Evolutionary conservation across 1,140 invertebrate species (phyloP).

Genomic region (Drosophila punjabiensis): DNA sequence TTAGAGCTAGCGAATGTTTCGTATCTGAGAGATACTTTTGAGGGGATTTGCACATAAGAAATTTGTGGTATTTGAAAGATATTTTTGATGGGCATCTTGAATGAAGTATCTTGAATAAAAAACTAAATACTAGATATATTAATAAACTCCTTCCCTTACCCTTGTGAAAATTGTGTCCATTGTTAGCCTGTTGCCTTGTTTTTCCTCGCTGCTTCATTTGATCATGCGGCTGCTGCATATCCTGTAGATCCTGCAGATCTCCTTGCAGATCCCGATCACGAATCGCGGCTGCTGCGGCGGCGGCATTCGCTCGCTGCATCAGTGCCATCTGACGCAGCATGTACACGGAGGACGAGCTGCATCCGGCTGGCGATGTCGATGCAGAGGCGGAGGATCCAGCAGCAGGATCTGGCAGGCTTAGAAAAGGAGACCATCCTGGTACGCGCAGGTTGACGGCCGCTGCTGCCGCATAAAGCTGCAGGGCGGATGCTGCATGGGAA

Average conservation of each 20-base stretch:
- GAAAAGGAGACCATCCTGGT: slow-evolving; percentile 60
- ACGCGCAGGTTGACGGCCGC: slow-evolving; percentile 55
- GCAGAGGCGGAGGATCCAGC: background rate
- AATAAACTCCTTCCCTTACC: background rate
- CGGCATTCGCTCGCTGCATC: slow-evolving; percentile 65
- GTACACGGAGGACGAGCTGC: slow-evolving; percentile 46
- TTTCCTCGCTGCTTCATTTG: background rate
- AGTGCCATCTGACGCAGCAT: slow-evolving; percentile 73
- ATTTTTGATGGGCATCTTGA: background rate
- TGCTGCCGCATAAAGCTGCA: slow-evolving; percentile 70
- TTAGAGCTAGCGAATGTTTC: background rate
- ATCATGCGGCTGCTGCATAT: background rate
- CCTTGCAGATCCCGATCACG: background rate
- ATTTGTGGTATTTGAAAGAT: background rate
- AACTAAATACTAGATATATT: background rate
- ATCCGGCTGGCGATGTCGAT: background rate
- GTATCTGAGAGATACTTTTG: background rate
- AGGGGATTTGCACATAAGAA: background rate
- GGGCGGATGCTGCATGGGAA: slow-evolving; percentile 30
- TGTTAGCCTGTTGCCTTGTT: background rate
- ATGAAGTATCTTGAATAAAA: background rate
- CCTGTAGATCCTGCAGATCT: background rate
- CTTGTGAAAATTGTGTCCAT: background rate
- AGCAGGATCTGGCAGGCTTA: slow-evolving; percentile 12
- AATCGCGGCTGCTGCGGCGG: slow-evolving; percentile 36